Evolutionary conservation across 1,140 invertebrate genomes (phyloP), one percentile per base, ranked within the genome.

Genomic region (Drosophila parabipectinata): DNA sequence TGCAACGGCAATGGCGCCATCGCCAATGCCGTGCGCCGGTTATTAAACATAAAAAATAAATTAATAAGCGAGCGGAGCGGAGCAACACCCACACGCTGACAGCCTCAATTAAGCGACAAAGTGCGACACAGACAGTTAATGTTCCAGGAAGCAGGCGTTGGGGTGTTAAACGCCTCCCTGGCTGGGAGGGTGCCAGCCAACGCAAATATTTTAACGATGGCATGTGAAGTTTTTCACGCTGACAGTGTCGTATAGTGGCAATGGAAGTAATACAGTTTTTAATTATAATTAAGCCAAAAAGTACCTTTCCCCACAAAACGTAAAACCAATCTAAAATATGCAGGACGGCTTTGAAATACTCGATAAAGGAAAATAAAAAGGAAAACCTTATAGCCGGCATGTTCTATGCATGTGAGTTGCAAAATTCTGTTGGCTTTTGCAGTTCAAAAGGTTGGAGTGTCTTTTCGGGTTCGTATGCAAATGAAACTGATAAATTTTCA

Each of bases 401-500:
- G 55, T 47, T 48, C 30, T 50, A 24, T 34, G 10, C 9, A 45
- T 47, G 39, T 45, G 54, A 39, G 60, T 34, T 34, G 18, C n/a
- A 48, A 15, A 39, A 32, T 28, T 34, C 26, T 45, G 39, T 37
- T 55, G 24, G 21, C 24, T 48, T 47, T 48, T 48, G 66, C 32
- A 52, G 48, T 30, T 48, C 41, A 56, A 67, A 67, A 26, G 63
- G 63, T 66, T 21, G 50, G 32, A 53, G 55, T 72, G 51, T 18
- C 57, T 50, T 48, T 68, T 68, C 47, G 30, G 4, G 26, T 54
- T n/a, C 61, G 55, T 71, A 85, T 88, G 82, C 83, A 87, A 87
- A 87, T 88, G 78, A 75, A 88, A 82, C 82, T 79, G 82, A 88
- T 87, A 87, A 87, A 79, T 87, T 87, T 87, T 82, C 83, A 87